Evolutionary conservation across 2,888 invertebrate genomes (phyloP).

Genomic region (Phragmatobia fuliginosa): DNA sequence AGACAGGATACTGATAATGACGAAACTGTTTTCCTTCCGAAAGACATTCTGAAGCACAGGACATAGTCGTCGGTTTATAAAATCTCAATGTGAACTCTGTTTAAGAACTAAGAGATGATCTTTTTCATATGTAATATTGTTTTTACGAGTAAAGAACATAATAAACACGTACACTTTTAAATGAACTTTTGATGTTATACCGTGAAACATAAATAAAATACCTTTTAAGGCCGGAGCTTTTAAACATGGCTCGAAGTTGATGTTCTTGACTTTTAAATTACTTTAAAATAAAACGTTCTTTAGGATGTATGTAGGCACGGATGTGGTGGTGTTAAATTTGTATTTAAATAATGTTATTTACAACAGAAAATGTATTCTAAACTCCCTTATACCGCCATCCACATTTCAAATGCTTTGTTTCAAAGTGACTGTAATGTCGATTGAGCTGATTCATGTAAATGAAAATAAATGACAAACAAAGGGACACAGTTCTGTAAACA

Average conservation of each 20-base stretch:
- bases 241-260: background rate
- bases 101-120: background rate
- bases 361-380: background rate
- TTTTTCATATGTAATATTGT: background rate
- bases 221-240: background rate
- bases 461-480: slow-evolving; percentile 16
- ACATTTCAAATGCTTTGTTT: background rate
- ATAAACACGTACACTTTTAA: background rate
- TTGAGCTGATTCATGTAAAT: slow-evolving; percentile 9
- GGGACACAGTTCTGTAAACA: slow-evolving; percentile 11
- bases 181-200: background rate
- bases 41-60: background rate
- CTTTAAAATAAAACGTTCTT: background rate
- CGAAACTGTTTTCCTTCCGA: background rate
- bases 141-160: background rate
- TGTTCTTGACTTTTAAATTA: slow-evolving; percentile 1
- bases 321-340: background rate
- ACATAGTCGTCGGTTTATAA: background rate
- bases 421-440: background rate
- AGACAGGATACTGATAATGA: background rate
- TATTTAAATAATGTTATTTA: background rate
- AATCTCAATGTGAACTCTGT: too few species aligned
- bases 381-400: background rate
- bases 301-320: background rate
- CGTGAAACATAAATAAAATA: background rate